These are phyloP conservation scores for Schmidtea mediterranea DNA, from an alignment of 1,140 invertebrate genomes.

Conservation along the genomic window DNA sequence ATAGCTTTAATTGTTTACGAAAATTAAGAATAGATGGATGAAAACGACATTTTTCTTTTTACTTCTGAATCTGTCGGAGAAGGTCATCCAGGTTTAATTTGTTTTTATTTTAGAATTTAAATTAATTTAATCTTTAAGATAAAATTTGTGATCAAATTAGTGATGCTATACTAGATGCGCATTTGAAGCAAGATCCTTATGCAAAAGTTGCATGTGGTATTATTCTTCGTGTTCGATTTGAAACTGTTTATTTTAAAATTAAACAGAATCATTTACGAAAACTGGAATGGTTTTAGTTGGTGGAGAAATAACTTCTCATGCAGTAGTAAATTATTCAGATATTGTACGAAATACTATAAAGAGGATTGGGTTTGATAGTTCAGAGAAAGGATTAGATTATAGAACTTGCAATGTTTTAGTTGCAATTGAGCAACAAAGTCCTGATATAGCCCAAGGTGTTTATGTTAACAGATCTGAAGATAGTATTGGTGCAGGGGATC, in stretches of 20 bases:
- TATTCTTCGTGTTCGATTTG: neutral
- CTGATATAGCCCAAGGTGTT: constrained; percentile 82
- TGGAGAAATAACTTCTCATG: constrained; percentile 39
- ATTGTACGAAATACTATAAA: constrained; percentile 76
- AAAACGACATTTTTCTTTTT: constrained; percentile 56
- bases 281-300: constrained; percentile 37
- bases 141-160: constrained; percentile 99
- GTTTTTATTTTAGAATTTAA: neutral
- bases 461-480: constrained; percentile 68
- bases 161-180: constrained; percentile 89
- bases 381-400: constrained; percentile 85
- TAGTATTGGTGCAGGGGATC: constrained; percentile 93
- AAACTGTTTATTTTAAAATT: constrained; percentile 10
- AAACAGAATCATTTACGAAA: constrained; percentile 30
- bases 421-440: constrained; percentile 83
- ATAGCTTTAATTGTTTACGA: too few species aligned
- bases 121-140: constrained; percentile 34
- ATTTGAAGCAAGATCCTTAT: constrained; percentile 73
- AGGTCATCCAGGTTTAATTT: constrained; percentile 47
- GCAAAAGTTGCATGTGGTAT: constrained; percentile 89
- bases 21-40: too few species aligned
- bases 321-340: constrained; percentile 78
- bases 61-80: constrained; percentile 95
- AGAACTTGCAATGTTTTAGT: constrained; percentile 91
- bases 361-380: constrained; percentile 90